Percentiles rank a stretch among this genome's conserved stretches.
Conservation (phyloP, 2,113 vertebrate genomes). For the Lepidothrix coronata region DNA sequence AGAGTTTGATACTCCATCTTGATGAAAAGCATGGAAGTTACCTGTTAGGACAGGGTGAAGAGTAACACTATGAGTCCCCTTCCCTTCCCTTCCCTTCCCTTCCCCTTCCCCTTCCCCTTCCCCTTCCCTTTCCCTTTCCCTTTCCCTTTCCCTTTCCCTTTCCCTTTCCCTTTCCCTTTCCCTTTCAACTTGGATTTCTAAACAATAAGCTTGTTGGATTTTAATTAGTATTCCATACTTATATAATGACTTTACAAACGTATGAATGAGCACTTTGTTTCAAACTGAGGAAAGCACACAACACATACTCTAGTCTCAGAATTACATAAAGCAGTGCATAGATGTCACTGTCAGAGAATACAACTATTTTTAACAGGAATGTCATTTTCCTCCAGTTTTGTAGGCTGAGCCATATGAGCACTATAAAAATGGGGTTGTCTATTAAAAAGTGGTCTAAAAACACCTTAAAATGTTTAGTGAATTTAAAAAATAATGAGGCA, state of each 20-base stretch:
- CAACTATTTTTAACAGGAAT: neutral
- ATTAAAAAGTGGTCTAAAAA: neutral
- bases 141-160: too few relatives aligned
- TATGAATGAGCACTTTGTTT: neutral
- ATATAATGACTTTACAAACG: neutral
- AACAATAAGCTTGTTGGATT: neutral
- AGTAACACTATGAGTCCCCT: neutral
- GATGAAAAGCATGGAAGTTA: neutral
- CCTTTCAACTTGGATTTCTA: neutral
- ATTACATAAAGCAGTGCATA: neutral
- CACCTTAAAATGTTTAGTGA: neutral
- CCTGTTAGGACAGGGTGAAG: neutral
- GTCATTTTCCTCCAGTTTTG: neutral
- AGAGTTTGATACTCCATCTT: neutral
- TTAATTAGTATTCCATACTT: neutral
- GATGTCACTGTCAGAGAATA: neutral
- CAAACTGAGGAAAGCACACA: neutral
- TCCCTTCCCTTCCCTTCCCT: neutral
- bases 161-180: too few relatives aligned
- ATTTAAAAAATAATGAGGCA: neutral
- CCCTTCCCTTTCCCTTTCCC: too few relatives aligned
- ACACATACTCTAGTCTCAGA: neutral
- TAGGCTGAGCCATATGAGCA: neutral
- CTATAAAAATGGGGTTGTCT: neutral
- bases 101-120: too few relatives aligned